Base-by-base conservation (phyloP, 2,888 invertebrate genomes). In the Antheraea assamensis region DNA sequence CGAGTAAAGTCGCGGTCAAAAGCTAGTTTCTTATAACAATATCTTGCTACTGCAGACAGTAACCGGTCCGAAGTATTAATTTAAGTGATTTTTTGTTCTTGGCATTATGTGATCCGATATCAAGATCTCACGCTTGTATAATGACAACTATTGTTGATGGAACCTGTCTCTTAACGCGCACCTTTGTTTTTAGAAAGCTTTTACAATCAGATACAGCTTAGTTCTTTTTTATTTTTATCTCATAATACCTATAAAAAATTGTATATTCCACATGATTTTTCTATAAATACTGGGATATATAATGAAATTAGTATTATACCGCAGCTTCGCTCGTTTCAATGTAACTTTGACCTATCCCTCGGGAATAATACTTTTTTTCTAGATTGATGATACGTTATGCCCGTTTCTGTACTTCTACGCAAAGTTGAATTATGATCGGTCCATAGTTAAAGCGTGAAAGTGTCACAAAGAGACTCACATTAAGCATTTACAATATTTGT, bases 1-100 rank as follows among this genome's bases (percentile, higher is more conserved):
- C n/a, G n/a, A n/a, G n/a, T 75, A 72, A 74, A 72, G 74, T 74
- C 72, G 72, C 68, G 66, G 58, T 71, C 49, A 24, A 68, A 31
- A 31, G n/a, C n/a, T n/a, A n/a, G n/a, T 64, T 17, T 64, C 27
- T 15, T 30, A 64, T 64, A 72, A 52, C 31, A 66, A 61, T 52
- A 72, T 17, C 42, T 72, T 52, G 68, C 31, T 21, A 72, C 30
- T 49, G 30, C 66, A 30, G 5, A 21, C 30, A 21, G 27, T 30
- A 30, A 30, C 61, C 15, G 3, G 30, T 64, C 30, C 30, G 15
- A 64, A 30, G 15, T 61, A 61, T 64, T 64, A 27, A 64, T 64
- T 15, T 17, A 27, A 30, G 15, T 24, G 24, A 24, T 24, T 24
- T 42, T 30, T 30, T 17, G 30, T 30, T 64, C 27, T 19, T 27